phyloP scores from a whole-genome alignment of 1,140 invertebrate species.

The Scaptomyza hsui region DNA sequence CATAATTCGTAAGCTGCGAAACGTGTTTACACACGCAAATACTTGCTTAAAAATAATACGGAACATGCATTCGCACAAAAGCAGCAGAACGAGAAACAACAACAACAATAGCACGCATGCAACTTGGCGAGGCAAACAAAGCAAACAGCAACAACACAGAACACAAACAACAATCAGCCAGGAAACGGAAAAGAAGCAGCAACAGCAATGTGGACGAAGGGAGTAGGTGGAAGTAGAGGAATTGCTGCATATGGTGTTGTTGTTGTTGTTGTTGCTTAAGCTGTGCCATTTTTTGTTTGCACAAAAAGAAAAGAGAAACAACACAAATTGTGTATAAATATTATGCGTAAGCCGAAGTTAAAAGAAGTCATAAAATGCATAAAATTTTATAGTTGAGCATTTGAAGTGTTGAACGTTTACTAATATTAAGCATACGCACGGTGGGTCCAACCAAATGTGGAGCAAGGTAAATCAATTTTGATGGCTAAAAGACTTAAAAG shows the following conservation, averaged over 20 bases:
- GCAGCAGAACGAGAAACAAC: conserved; percentile 23
- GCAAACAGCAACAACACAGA: conserved; percentile 17
- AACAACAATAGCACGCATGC: conserved; percentile 20
- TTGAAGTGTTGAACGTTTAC: conserved; percentile 21
- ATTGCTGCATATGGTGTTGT: conserved; percentile 15
- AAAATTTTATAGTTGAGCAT: conserved; percentile 72
- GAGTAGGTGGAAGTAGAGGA: conserved; percentile 4
- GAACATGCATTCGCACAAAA: conserved; percentile 45
- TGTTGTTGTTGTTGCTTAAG: conserved; percentile 37
- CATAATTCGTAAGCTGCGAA: conserved; percentile 78
- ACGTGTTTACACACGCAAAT: conserved; percentile 82
- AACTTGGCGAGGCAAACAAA: conserved; percentile 6
- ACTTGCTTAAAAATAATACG: conserved; percentile 80
- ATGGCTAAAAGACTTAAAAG: conserved; percentile 40
- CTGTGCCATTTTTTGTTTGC: conserved; percentile 60
- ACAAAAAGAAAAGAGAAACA: conserved; percentile 16
- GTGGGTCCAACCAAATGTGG: conserved; percentile 29
- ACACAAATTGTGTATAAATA: no score
- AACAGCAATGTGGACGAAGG: conserved; percentile 3
- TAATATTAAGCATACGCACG: conserved; percentile 75
- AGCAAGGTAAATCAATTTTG: conserved; percentile 71
- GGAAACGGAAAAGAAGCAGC: conserved; percentile 66
- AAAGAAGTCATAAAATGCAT: conserved; percentile 56
- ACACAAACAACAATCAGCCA: conserved; percentile 45
- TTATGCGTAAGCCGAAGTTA: conserved; percentile 63